These are phyloP conservation scores for Clarias platycephalus DNA, from an alignment of 2,797 vertebrate species.

Conservation along the genomic window DNA sequence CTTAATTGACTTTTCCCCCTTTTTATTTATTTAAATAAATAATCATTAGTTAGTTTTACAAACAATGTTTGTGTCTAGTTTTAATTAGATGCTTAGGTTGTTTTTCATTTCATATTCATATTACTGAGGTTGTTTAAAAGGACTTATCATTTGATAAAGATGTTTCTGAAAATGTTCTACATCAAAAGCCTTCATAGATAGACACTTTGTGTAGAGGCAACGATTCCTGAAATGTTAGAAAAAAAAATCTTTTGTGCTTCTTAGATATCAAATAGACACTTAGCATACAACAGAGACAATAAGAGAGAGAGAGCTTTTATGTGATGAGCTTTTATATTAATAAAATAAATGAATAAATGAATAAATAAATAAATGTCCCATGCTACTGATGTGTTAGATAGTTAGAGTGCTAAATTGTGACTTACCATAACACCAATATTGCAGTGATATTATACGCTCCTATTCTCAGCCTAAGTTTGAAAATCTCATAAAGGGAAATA, in stretches of 20 bases:
- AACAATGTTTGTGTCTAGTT: neutral
- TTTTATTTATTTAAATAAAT: neutral
- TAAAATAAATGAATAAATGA: no score
- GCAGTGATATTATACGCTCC: constrained; percentile 27
- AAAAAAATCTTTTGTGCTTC: constrained; percentile 23
- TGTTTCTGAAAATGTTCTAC: constrained; percentile 25
- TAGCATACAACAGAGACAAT: constrained; percentile 2
- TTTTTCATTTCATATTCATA: constrained; percentile 23
- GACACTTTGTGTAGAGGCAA: constrained; percentile 18
- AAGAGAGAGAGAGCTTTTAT: constrained; percentile 6
- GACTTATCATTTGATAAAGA: constrained; percentile 14
- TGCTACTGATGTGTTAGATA: constrained; percentile 20
- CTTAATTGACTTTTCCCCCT: constrained; percentile 2
- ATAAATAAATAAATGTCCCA: neutral
- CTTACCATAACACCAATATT: constrained; percentile 14
- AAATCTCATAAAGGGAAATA: constrained; percentile 30
- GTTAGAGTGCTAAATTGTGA: constrained; percentile 27
- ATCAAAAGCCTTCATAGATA: constrained; percentile 32
- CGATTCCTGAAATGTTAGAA: constrained; percentile 25
- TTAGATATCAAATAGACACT: neutral
- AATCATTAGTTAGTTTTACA: neutral
- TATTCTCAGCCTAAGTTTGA: constrained; percentile 32
- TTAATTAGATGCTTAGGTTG: constrained; percentile 34
- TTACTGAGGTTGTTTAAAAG: constrained; percentile 24
- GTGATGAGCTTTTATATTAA: constrained; percentile 13